Conservation (phyloP, 2,797 vertebrate species). For the Bradypodion pumilum region DNA sequence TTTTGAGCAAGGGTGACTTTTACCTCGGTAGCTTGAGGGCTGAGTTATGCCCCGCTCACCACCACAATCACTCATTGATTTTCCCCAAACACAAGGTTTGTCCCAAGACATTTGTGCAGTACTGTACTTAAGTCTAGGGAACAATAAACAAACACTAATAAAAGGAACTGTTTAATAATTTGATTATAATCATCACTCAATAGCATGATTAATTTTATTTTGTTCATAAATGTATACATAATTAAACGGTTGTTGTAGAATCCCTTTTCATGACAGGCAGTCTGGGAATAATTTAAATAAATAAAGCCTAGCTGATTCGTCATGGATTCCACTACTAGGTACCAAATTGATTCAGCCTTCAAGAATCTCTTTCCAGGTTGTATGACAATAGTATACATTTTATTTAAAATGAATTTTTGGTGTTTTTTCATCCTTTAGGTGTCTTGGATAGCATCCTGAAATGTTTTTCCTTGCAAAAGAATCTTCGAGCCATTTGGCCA, state of each 20-base stretch:
- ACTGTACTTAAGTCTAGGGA: too few relatives aligned
- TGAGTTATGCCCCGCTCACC: too few relatives aligned
- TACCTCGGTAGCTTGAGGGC: too few relatives aligned
- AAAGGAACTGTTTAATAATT: too few relatives aligned
- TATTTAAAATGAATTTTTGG: background rate
- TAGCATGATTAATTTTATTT: background rate
- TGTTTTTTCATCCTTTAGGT: slow-evolving; percentile 46
- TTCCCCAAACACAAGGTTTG: too few relatives aligned
- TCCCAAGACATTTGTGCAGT: too few relatives aligned
- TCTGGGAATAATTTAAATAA: background rate
- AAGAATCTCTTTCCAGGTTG: background rate
- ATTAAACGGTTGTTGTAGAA: background rate
- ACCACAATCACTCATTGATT: too few relatives aligned
- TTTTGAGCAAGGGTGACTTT: too few relatives aligned
- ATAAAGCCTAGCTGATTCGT: background rate
- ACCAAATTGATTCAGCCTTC: background rate
- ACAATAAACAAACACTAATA: too few relatives aligned
- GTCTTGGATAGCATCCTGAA: slow-evolving; percentile 64
- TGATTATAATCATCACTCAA: too few relatives aligned
- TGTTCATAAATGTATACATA: background rate
- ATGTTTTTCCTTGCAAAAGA: slow-evolving; percentile 80
- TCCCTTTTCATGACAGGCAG: background rate
- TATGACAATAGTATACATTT: background rate
- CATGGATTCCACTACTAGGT: background rate
- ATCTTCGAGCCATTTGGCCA: slow-evolving; percentile 67